These are phyloP conservation scores for Ephestia elutella DNA, from an alignment of 1,140 invertebrate species.

Conservation along the genomic window DNA sequence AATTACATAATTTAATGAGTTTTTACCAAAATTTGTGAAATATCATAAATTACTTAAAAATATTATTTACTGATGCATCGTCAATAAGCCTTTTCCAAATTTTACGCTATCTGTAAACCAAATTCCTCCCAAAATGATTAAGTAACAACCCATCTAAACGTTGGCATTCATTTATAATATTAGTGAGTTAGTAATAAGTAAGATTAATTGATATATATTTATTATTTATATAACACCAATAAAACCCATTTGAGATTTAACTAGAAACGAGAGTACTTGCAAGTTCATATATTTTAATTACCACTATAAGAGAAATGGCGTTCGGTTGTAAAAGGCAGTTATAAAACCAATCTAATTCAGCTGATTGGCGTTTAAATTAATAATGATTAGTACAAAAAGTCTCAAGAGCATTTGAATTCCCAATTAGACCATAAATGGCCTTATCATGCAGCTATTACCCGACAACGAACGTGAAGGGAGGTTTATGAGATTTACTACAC, in stretches of 20 bases:
- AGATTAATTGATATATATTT: neutral
- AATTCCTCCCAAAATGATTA: too few species aligned
- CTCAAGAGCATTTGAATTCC: slow-evolving; percentile 49
- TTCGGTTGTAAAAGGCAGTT: slow-evolving; percentile 12
- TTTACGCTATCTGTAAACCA: too few species aligned
- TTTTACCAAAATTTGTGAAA: too few species aligned
- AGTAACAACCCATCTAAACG: too few species aligned
- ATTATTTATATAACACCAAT: neutral
- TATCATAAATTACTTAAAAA: too few species aligned
- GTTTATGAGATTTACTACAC: slow-evolving; percentile 70
- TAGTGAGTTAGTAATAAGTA: neutral
- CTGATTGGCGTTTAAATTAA: slow-evolving; percentile 65
- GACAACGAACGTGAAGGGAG: slow-evolving; percentile 55
- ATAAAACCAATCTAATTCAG: slow-evolving; percentile 27
- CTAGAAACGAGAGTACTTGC: neutral
- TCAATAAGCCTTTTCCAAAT: too few species aligned
- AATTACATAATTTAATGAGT: too few species aligned
- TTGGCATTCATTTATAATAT: neutral
- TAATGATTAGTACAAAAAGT: slow-evolving; percentile 54
- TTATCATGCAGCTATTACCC: slow-evolving; percentile 65
- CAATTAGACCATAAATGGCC: slow-evolving; percentile 64
- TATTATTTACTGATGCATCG: too few species aligned
- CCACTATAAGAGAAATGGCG: slow-evolving; percentile 9
- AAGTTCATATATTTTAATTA: slow-evolving; percentile 1
- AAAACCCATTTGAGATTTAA: slow-evolving; percentile 3